Percentiles rank a stretch among this genome's conserved stretches.
phyloP scores from a whole-genome alignment of 2,113 vertebrate genomes.

The Neofelis nebulosa region DNA sequence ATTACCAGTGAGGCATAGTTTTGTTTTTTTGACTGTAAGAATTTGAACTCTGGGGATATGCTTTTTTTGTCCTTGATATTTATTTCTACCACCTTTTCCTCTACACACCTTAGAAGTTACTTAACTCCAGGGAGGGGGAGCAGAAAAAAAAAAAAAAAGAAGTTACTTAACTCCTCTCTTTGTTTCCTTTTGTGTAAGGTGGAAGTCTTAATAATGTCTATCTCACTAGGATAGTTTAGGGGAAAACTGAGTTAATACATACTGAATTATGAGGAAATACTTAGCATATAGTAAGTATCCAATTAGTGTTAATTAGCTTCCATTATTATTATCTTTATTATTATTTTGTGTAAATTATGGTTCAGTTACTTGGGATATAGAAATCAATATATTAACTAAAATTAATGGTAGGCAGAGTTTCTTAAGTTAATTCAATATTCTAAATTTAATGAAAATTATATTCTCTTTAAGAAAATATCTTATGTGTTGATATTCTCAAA shows the following conservation, averaged over 20 bases:
- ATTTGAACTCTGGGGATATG: not conserved
- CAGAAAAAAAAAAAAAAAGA: not conserved
- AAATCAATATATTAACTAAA: not conserved
- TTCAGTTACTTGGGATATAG: not conserved
- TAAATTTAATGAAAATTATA: not conserved
- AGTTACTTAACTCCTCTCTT: not conserved
- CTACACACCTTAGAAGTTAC: not conserved
- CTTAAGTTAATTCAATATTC: not conserved
- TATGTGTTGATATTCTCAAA: not conserved
- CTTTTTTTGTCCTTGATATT: not conserved
- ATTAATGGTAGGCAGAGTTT: not conserved
- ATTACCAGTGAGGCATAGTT: not conserved
- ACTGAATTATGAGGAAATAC: not conserved
- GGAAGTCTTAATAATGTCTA: not conserved
- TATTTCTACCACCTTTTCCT: not conserved
- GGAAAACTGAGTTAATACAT: not conserved
- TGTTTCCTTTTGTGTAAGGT: not conserved
- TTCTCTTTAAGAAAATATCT: not conserved
- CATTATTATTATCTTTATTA: not conserved
- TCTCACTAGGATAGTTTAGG: not conserved
- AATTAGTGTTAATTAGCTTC: not conserved
- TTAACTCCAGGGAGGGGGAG: not conserved
- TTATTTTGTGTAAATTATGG: not conserved
- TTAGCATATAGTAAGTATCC: not conserved
- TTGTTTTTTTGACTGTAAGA: not conserved